These are phyloP conservation scores for Trichonephila clavipes DNA, from an alignment of 1,140 invertebrate genomes.

Conservation along the genomic window DNA sequence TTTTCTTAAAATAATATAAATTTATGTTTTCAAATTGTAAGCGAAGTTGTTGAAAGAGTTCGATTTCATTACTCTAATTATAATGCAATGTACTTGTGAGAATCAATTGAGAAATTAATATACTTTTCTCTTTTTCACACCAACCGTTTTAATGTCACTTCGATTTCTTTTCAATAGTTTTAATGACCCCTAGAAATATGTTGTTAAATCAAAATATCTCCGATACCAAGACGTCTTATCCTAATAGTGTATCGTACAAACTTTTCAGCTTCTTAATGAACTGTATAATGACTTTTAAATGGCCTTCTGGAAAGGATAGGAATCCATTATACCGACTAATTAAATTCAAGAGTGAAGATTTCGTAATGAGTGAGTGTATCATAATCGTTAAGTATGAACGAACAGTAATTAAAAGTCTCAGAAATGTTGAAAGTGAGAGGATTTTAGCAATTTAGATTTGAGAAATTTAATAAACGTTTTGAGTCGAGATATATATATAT, in stretches of 20 bases:
- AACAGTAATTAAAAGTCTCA: not conserved
- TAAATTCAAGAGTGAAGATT: conserved; percentile 3
- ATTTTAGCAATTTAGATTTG: not conserved
- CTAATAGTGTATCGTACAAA: not conserved
- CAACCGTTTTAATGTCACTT: too few relatives aligned
- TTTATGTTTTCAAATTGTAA: too few relatives aligned
- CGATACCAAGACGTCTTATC: not conserved
- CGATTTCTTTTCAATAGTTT: too few relatives aligned
- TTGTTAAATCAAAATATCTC: not conserved
- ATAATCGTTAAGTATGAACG: not conserved
- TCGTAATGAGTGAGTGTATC: not conserved
- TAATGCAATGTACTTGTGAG: too few relatives aligned
- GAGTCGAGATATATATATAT: too few relatives aligned
- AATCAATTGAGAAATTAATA: too few relatives aligned
- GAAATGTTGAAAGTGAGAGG: not conserved
- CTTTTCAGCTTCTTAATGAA: not conserved
- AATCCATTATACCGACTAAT: not conserved
- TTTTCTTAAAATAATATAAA: too few relatives aligned
- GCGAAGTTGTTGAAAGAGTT: too few relatives aligned
- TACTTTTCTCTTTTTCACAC: too few relatives aligned
- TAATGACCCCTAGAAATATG: not conserved
- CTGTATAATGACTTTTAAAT: not conserved
- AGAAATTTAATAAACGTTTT: not conserved
- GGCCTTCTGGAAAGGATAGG: not conserved
- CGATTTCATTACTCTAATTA: too few relatives aligned